These are phyloP conservation scores for Drosophila repletoides DNA, from an alignment of 1,140 invertebrate species.

Conservation along the genomic window DNA sequence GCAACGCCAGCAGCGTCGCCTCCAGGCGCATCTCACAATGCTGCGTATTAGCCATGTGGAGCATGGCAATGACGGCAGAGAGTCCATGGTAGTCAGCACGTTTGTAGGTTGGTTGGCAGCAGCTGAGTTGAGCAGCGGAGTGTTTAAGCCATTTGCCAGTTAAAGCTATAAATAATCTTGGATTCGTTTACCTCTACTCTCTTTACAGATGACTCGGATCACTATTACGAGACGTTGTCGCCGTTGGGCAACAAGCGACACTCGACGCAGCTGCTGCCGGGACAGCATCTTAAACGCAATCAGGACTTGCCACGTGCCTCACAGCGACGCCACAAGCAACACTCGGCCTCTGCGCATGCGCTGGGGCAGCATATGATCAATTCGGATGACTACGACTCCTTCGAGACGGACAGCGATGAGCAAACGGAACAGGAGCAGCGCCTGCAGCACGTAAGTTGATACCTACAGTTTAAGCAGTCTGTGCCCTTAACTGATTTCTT, in stretches of 20 bases:
- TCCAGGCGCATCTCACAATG: constrained; percentile 40
- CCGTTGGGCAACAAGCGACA: constrained; percentile 71
- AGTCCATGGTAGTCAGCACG: constrained; percentile 68
- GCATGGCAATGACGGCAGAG: constrained; percentile 6
- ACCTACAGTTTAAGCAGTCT: neutral
- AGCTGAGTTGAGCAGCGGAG: neutral
- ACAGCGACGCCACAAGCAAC: constrained; percentile 51
- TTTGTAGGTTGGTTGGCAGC: constrained; percentile 70
- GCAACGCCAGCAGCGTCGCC: neutral
- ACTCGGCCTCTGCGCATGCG: constrained; percentile 61
- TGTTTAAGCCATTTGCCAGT: too few relatives aligned
- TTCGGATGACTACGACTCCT: constrained; percentile 85
- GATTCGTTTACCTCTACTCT: neutral
- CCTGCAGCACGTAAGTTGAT: constrained; percentile 58
- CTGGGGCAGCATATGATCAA: constrained; percentile 53
- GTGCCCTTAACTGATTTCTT: neutral
- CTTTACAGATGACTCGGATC: constrained; percentile 84
- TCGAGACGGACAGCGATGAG: constrained; percentile 85
- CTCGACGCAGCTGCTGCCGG: constrained; percentile 50
- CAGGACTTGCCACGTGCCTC: constrained; percentile 35
- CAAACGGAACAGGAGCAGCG: constrained; percentile 83
- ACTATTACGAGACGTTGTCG: constrained; percentile 85
- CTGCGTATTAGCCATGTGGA: constrained; percentile 51
- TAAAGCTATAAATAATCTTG: too few relatives aligned
- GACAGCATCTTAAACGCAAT: constrained; percentile 36